Base-by-base conservation (phyloP, 2,113 vertebrate genomes). In the Myotis lucifugus region DNA sequence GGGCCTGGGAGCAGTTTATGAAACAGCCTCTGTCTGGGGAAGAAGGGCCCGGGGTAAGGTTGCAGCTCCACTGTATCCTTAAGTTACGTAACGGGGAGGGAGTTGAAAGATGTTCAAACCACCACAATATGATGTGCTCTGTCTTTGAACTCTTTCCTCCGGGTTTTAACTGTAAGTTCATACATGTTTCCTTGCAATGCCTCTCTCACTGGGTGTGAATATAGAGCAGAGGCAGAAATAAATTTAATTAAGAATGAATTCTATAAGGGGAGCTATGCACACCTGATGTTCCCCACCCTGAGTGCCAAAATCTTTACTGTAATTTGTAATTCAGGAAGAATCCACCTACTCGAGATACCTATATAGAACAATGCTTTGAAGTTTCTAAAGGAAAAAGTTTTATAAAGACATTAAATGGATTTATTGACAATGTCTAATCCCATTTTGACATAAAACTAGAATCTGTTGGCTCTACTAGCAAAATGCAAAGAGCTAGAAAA, bases 21-120 rank as follows among this genome's bases (percentile, higher is more conserved):
- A 99, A 98, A 98, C 98, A 98, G 97, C 94, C 98, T 98, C 98
- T 99, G 98, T 98, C 94, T 98, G 96, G 90, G 97, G 97, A 98
- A 97, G 97, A 98, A 96, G 88, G 92, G 86, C 70, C 94, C 14
- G 85, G 98, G 98, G 96, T 99, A 94, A 0, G 98, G 97, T 98
- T 98, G 97, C 98, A 97, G 97, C 86, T 72, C 94, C 94, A 87
- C 91, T 94, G 95, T 94, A 92, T 97, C 95, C 96, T 95, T 83
- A 74, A 88, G 93, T 98, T 97, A 98, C 82, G 29, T 95, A 98
- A 97, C 86, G 59, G 93, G 94, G 97, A 97, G 92, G 87, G 92
- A 94, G 98, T 86, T 98, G 98, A 99, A 98, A 98, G 98, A 98
- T 96, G 98, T 96, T 98, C 96, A 3, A 1, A 90, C 9, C 92